Percentiles rank a stretch among this genome's conserved stretches.
Conservation (phyloP, 35 echinoderm and acorn worm species). For the Stichopus chloronotus region DNA sequence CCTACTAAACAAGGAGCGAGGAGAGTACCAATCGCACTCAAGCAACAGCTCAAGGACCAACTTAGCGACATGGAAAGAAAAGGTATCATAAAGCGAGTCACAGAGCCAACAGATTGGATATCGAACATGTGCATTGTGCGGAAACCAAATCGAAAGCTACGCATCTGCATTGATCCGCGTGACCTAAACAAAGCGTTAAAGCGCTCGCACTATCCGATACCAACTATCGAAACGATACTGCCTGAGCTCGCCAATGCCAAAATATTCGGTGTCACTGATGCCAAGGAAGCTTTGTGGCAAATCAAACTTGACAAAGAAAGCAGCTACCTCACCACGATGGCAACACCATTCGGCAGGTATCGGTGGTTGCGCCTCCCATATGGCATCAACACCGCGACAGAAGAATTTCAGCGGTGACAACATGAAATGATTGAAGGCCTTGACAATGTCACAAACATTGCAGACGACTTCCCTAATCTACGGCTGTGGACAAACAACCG, state of each 20-base stretch:
- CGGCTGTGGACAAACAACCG: not conserved
- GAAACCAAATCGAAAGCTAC: constrained; percentile 15
- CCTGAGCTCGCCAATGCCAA: constrained; percentile 27
- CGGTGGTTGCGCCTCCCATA: constrained; percentile 67
- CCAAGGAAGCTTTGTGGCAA: constrained; percentile 59
- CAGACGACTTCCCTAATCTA: constrained; percentile 38
- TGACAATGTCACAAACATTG: not conserved
- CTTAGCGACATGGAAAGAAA: constrained; percentile 23
- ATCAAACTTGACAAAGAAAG: constrained; percentile 53
- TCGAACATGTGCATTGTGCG: not conserved
- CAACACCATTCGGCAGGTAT: constrained; percentile 64
- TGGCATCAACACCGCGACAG: constrained; percentile 51
- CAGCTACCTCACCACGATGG: constrained; percentile 58
- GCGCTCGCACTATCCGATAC: constrained; percentile 30
- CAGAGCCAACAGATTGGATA: constrained; percentile 17
- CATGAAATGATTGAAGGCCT: constrained; percentile 47
- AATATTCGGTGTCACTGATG: constrained; percentile 32
- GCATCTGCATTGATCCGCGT: constrained; percentile 21
- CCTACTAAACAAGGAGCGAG: constrained; percentile 39
- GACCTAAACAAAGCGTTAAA: constrained; percentile 4
- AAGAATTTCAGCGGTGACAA: constrained; percentile 59
- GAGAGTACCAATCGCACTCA: constrained; percentile 45
- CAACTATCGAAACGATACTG: constrained; percentile 33
- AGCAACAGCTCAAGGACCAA: constrained; percentile 17
- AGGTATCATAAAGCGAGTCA: not conserved